phyloP scores from a whole-genome alignment of 2,113 vertebrate species.

The Cyphomyrus discorhynchus region DNA sequence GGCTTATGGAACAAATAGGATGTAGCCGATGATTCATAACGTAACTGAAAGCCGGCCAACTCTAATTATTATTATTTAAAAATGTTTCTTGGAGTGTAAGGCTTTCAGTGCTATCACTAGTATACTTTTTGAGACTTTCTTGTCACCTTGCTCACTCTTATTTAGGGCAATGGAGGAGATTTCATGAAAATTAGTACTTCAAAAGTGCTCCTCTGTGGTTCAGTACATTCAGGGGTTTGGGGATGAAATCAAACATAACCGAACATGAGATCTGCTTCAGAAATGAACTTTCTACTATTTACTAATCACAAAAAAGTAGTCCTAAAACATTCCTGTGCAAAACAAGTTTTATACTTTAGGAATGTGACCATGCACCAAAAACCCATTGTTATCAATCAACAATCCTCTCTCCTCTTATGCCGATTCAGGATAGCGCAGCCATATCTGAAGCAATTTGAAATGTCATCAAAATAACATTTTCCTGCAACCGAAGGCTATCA shows the following conservation, averaged over 20 bases:
- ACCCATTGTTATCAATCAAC: not conserved
- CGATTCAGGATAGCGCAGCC: not conserved
- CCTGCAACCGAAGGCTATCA: not conserved
- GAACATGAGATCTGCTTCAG: not conserved
- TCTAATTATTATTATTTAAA: not conserved
- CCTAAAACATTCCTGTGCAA: not conserved
- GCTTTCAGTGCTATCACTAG: not conserved
- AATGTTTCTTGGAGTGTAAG: not conserved
- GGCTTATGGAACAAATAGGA: not conserved
- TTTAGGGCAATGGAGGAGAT: not conserved
- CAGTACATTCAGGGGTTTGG: not conserved
- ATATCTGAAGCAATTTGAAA: conserved; percentile 1
- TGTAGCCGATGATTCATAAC: not conserved
- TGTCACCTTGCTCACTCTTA: not conserved
- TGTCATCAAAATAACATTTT: not conserved
- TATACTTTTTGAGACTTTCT: not conserved
- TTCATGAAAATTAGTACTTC: not conserved
- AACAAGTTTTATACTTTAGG: not conserved
- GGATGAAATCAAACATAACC: not conserved
- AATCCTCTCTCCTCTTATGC: not conserved
- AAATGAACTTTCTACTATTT: not conserved
- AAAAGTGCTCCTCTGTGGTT: not conserved
- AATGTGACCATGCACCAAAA: not conserved
- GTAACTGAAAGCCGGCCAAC: not conserved
- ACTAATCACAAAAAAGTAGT: not conserved